These are phyloP conservation scores for Agrilus mali DNA, from an alignment of 2,888 invertebrate species.

Conservation along the genomic window DNA sequence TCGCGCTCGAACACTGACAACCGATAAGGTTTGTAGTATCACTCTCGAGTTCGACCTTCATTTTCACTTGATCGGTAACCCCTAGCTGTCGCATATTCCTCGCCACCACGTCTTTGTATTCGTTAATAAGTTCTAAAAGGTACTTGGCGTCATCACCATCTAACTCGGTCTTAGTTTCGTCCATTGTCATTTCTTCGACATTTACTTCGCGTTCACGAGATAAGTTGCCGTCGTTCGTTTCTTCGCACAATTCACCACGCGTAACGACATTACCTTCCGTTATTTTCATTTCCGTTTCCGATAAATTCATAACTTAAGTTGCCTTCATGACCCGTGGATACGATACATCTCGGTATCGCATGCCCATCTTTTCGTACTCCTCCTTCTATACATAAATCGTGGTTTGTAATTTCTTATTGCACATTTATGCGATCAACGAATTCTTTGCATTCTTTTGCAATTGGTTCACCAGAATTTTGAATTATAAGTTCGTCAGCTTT, in stretches of 20 bases:
- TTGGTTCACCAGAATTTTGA: too few species aligned
- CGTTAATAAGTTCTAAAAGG: not conserved
- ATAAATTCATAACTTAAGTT: constrained; percentile 4
- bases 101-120: constrained; percentile 9
- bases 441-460: too few species aligned
- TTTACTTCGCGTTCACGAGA: not conserved
- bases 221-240: not conserved
- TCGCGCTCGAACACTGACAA: constrained; percentile 13
- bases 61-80: constrained; percentile 8
- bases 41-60: constrained; percentile 14
- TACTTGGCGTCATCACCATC: not conserved
- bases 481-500: not conserved
- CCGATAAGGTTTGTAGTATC: constrained; percentile 17
- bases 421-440: not conserved
- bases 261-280: not conserved
- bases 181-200: not conserved
- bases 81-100: constrained; percentile 10
- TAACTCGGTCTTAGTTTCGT: not conserved
- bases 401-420: not conserved
- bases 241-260: not conserved
- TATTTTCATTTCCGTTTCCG: not conserved
- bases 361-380: constrained; percentile 1
- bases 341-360: constrained; percentile 9
- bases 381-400: not conserved
- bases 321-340: constrained; percentile 8